These are phyloP conservation scores for Scotopteryx bipunctaria DNA, from an alignment of 2,888 invertebrate species.

Conservation along the genomic window DNA sequence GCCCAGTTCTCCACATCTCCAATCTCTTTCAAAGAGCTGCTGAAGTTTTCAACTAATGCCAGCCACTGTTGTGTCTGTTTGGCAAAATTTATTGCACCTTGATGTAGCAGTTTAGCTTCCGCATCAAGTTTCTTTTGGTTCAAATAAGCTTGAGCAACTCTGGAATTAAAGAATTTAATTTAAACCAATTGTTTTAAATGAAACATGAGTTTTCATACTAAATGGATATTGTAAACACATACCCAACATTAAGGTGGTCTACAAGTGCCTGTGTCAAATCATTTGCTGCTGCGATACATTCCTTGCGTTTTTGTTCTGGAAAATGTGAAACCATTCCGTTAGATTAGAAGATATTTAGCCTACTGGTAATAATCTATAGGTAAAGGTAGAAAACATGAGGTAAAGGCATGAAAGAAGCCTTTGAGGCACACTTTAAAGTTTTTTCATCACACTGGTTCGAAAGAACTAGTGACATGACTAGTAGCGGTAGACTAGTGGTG, in stretches of 20 bases:
- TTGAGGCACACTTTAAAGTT: no score
- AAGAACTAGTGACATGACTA: no score
- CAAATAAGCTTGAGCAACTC: slow-evolving; percentile 98
- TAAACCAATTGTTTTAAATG: no score
- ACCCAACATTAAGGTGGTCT: slow-evolving; percentile 99
- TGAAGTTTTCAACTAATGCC: slow-evolving; percentile 94
- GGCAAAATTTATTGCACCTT: slow-evolving; percentile 96
- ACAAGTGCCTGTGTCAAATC: slow-evolving; percentile 96
- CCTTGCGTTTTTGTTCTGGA: slow-evolving; percentile 95
- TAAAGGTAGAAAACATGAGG: no score
- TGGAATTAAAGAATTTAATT: slow-evolving; percentile 78
- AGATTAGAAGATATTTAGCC: no score
- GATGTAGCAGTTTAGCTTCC: slow-evolving; percentile 97
- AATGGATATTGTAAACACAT: no score
- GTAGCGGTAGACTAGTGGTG: no score
- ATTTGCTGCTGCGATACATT: slow-evolving; percentile 96
- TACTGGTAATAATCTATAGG: no score
- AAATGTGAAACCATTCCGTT: no score
- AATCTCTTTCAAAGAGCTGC: slow-evolving; percentile 95
- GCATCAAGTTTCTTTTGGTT: slow-evolving; percentile 99
- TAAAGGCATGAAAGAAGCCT: no score
- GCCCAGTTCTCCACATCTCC: slow-evolving; percentile 99
- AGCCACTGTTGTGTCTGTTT: slow-evolving; percentile 99
- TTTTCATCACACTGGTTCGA: no score
- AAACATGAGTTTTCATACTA: no score